Percentiles rank a stretch among this genome's conserved stretches.
These are phyloP conservation scores for Heliocidaris erythrogramma DNA, from an alignment of 35 echinoderm and acorn worm genomes.

Conservation along the genomic window DNA sequence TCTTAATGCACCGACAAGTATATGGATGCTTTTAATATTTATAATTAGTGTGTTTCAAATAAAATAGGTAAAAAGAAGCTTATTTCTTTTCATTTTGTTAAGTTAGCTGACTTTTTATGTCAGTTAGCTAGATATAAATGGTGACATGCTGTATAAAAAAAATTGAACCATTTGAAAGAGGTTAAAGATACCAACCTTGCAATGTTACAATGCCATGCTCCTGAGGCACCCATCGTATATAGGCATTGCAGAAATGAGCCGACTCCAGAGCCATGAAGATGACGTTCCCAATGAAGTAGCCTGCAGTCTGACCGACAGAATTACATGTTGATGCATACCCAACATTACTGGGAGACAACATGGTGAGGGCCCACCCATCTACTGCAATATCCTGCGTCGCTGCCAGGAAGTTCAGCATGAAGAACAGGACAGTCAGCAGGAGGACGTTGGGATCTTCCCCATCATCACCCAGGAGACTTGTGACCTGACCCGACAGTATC, in stretches of 20 bases:
- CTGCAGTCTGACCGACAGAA: constrained; percentile 89
- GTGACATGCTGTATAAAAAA: neutral
- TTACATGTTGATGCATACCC: constrained; percentile 99
- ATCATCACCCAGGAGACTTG: constrained; percentile 63
- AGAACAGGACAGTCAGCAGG: constrained; percentile 79
- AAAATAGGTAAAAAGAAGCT: no score
- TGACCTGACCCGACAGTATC: constrained; percentile 68
- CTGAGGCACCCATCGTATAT: constrained; percentile 74
- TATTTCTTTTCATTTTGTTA: no score
- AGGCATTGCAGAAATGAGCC: constrained; percentile 93
- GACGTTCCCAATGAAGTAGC: constrained; percentile 96
- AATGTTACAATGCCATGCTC: constrained; percentile 81
- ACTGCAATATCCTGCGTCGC: constrained; percentile 98
- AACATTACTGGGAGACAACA: constrained; percentile 86
- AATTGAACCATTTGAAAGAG: neutral
- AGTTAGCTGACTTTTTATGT: no score
- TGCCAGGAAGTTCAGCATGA: constrained; percentile 95
- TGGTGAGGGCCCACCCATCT: constrained; percentile 97
- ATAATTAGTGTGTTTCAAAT: no score
- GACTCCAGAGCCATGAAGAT: constrained; percentile 95
- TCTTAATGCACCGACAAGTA: no score
- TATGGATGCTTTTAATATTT: no score
- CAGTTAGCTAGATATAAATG: neutral
- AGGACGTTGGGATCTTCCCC: constrained; percentile 60
- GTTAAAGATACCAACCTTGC: constrained; percentile 59